Base-by-base conservation (phyloP, 2,888 invertebrate genomes). In the Cyrtodaria siliqua region DNA sequence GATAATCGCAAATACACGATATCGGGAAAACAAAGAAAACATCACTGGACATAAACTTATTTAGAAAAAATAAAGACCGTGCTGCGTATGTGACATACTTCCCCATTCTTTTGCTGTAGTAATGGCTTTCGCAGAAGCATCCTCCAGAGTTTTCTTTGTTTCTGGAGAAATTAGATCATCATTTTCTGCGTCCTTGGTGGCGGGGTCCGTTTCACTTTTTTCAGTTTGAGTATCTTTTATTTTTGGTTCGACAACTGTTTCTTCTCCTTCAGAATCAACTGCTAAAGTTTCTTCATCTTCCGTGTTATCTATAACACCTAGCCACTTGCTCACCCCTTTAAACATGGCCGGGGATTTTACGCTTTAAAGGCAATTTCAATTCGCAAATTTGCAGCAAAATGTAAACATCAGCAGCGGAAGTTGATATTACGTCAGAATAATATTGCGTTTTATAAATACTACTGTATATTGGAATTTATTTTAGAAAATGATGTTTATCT, bases 51-150 rank as follows among this genome's bases (percentile, higher is more conserved):
- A n/a, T n/a, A n/a, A n/a, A n/a, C n/a, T n/a, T n/a, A n/a, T n/a
- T n/a, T n/a, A n/a, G n/a, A n/a, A n/a, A n/a, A n/a, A n/a, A n/a
- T n/a, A n/a, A n/a, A n/a, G n/a, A n/a, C n/a, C n/a, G n/a, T n/a
- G n/a, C n/a, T n/a, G n/a, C n/a, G 44, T 9, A 20, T 3, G 4
- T 44, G 26, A 69, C 89, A 76, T 84, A 92, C 92, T 90, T 84
- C 92, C 92, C 91, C 91, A 92, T 81, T 92, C 91, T 68, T 92
- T 92, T 9, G 92, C 92, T 42, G 92, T 87, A 64, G 85, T 89
- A 16, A 91, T 80, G 1, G 92, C 92, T 74, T 91, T 90, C n/a
- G 87, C 85, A 33, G 92, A 90, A 44, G 89, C 89, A 66, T 92
- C 92, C 66, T 91, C 91, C 0, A 92, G 67, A 9, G 89, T 82